Evolutionary conservation across 2,888 invertebrate genomes (phyloP).

Genomic region (Pyrochroa serraticornis): DNA sequence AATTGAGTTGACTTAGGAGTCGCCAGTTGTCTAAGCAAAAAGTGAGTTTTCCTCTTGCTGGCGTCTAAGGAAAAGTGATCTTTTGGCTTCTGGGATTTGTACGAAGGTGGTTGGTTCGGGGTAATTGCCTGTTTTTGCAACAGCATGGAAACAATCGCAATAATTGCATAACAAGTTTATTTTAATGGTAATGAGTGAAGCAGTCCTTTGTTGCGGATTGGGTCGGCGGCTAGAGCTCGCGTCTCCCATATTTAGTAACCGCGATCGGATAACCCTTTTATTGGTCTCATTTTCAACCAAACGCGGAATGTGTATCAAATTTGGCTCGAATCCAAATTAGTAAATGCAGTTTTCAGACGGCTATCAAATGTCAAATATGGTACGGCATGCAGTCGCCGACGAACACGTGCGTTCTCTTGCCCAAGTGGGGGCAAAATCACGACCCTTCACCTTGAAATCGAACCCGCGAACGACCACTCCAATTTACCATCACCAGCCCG

Average conservation of each 20-base stretch:
- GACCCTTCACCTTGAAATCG: constrained; percentile 45
- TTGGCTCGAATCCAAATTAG: constrained; percentile 58
- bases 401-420: constrained; percentile 35
- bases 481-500: neutral
- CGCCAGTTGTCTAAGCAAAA: too few relatives aligned
- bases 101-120: too few relatives aligned
- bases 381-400: constrained; percentile 51
- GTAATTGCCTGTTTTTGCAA: too few relatives aligned
- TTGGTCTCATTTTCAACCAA: constrained; percentile 53
- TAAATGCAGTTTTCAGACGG: constrained; percentile 55
- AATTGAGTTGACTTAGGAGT: too few relatives aligned
- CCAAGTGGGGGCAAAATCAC: constrained; percentile 33
- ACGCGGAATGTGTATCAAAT: constrained; percentile 56
- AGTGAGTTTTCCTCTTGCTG: too few relatives aligned
- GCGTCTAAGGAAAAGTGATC: too few relatives aligned
- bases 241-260: constrained; percentile 22
- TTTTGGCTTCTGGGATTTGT: too few relatives aligned
- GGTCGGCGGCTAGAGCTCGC: neutral
- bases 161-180: too few relatives aligned
- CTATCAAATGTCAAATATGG: constrained; percentile 58
- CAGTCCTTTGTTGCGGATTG: too few relatives aligned
- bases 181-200: too few relatives aligned
- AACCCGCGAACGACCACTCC: constrained; percentile 1
- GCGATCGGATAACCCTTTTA: constrained; percentile 46
- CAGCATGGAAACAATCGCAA: too few relatives aligned